Conservation (phyloP, 2,113 vertebrate species). For the Psilopsiagon aurifrons region DNA sequence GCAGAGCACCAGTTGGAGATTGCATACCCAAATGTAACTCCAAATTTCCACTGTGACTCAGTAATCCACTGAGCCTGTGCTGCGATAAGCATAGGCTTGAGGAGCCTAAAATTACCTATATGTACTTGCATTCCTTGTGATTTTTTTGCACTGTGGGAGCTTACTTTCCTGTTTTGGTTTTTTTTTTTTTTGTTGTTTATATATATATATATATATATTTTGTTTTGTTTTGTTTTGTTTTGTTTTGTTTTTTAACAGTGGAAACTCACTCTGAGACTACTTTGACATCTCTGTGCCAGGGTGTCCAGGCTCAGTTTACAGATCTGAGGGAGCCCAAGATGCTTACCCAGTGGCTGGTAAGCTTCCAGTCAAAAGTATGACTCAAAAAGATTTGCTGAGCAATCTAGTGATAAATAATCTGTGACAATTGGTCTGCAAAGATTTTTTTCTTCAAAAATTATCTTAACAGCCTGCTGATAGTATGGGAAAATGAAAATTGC, state of each 20-base stretch:
- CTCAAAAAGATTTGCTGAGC: not conserved
- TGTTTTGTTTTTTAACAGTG: not conserved
- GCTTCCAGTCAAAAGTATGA: not conserved
- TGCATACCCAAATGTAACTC: not conserved
- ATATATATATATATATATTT: too few relatives aligned
- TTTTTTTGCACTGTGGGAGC: not conserved
- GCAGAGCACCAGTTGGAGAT: not conserved
- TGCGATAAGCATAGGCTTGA: not conserved
- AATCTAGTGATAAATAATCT: not conserved
- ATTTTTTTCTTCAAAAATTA: not conserved
- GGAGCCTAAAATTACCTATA: not conserved
- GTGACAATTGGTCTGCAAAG: not conserved
- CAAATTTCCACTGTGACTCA: rapidly evolving
- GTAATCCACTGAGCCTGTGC: not conserved
- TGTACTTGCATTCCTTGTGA: not conserved
- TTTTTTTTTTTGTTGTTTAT: not conserved
- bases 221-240: not conserved
- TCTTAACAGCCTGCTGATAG: not conserved
- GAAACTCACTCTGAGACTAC: not conserved
- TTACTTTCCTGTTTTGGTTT: not conserved
- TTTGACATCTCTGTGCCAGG: not conserved
- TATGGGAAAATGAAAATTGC: not conserved
- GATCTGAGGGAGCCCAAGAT: not conserved
- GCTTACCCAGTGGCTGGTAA: not conserved
- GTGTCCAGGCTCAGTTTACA: not conserved